Base-by-base conservation (phyloP, 2,888 invertebrate genomes). In the Agrochola litura region DNA sequence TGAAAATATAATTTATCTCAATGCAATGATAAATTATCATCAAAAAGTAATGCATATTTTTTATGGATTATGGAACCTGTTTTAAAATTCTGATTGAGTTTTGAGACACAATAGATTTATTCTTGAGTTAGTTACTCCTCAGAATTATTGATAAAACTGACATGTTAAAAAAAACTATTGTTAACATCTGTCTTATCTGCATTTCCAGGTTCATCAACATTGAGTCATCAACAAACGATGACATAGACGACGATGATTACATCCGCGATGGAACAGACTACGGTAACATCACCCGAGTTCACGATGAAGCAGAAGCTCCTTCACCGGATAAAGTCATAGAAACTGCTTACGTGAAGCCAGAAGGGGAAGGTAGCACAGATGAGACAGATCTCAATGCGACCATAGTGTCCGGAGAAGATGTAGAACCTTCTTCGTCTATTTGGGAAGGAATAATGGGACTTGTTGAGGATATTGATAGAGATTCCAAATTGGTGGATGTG, bases 161-260 rank as follows among this genome's bases (percentile, higher is more conserved):
- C n/a, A 30, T 65, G 22, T 64, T 37, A 37, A 1, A 30, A 30
- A 14, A 22, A 30, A 30, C 30, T 30, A 30, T 30, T 30, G 12
- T 37, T 73, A 56, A 67, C 12, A n/a, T 37, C 2, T 22, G 10
- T 4, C 16, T 37, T 19, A 6, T 19, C 2, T 2, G 16, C 12
- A 65, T 85, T 91, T 95, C 72, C 92, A 97, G 97, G 60, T 97
- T 98, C 90, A 96, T 98, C 68, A 97, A 97, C 90, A 98, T 98
- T 89, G 98, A 98, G 92, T 98, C 98, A 54, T 98, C 98, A 90
- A 97, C 98, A 30, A 90, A 97, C 56, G 97, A 97, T 64, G 97
- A 97, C 52, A 97, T 97, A 65, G 97, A 97, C 82, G 96, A 96
- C 52, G 95, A 96, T 88, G 96, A 96, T 65, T 96, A 96, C 83